phyloP scores from a whole-genome alignment of 2,113 vertebrate species.

The Cricetomys ansorgei region DNA sequence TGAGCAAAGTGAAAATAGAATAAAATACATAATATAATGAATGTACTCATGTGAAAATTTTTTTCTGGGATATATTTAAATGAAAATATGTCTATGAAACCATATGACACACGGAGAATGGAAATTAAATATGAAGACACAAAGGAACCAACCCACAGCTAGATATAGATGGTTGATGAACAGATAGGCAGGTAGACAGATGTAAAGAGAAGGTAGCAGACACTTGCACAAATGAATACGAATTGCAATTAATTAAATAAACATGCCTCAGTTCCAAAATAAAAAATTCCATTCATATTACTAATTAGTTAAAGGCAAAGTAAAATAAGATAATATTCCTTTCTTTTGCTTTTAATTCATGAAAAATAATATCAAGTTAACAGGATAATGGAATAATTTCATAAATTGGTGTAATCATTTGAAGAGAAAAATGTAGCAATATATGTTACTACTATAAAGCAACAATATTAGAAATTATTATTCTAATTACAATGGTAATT shows the following conservation, averaged over 20 bases:
- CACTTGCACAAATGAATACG: neutral
- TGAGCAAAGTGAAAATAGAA: neutral
- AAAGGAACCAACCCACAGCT: neutral
- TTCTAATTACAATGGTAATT: neutral
- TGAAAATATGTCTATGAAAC: neutral
- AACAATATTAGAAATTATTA: neutral
- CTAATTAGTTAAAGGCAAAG: neutral
- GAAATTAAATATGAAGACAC: neutral
- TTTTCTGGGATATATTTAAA: neutral
- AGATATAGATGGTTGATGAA: neutral
- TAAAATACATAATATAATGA: neutral
- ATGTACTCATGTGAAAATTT: neutral
- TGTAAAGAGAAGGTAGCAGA: too few species aligned
- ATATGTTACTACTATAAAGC: neutral
- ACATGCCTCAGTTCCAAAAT: neutral
- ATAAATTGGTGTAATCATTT: neutral
- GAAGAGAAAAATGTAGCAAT: neutral
- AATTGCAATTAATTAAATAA: neutral
- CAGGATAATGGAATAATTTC: neutral
- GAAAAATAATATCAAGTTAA: constrained; percentile 6
- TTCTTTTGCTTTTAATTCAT: neutral
- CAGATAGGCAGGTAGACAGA: too few species aligned
- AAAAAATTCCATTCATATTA: neutral
- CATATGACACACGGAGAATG: neutral
- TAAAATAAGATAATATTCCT: neutral